Conservation (phyloP, 1,140 invertebrate genomes). For the Himalopsyche phryganea region DNA sequence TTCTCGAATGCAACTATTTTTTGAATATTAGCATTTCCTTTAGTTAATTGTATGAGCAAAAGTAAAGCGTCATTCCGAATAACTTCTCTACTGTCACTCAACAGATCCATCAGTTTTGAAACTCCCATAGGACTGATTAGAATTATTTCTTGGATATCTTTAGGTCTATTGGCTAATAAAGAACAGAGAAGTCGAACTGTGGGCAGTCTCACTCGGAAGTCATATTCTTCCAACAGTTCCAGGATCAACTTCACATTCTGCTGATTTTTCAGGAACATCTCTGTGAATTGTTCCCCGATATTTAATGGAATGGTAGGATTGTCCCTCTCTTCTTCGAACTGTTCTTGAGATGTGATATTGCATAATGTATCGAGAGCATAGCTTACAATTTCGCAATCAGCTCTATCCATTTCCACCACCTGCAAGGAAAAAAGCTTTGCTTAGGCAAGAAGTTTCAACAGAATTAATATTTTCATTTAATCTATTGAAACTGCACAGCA, state of each 20-base stretch:
- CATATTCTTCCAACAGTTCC: slow-evolving; percentile 90
- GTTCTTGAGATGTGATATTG: slow-evolving; percentile 83
- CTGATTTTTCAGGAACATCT: slow-evolving; percentile 93
- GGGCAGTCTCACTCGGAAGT: slow-evolving; percentile 85
- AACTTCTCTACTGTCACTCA: slow-evolving; percentile 91
- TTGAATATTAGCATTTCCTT: slow-evolving; percentile 96
- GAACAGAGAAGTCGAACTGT: slow-evolving; percentile 82
- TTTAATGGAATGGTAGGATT: slow-evolving; percentile 58
- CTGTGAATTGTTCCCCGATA: slow-evolving; percentile 92
- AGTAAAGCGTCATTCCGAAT: slow-evolving; percentile 94
- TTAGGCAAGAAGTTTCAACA: too few species aligned
- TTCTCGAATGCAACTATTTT: slow-evolving; percentile 99
- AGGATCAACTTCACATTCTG: slow-evolving; percentile 85
- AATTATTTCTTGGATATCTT: slow-evolving; percentile 94
- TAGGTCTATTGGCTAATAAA: slow-evolving; percentile 76
- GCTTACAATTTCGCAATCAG: slow-evolving; percentile 87
- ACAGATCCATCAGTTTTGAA: slow-evolving; percentile 94
- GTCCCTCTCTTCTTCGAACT: slow-evolving; percentile 77
- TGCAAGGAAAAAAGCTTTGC: slow-evolving; percentile 38
- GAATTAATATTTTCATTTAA: too few species aligned
- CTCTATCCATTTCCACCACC: slow-evolving; percentile 76
- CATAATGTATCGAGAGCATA: slow-evolving; percentile 89
- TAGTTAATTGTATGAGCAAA: slow-evolving; percentile 89
- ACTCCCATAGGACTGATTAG: slow-evolving; percentile 95
- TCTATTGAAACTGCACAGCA: too few species aligned